phyloP scores from a whole-genome alignment of 2,113 vertebrate genomes.

The Leucosticte australis region DNA sequence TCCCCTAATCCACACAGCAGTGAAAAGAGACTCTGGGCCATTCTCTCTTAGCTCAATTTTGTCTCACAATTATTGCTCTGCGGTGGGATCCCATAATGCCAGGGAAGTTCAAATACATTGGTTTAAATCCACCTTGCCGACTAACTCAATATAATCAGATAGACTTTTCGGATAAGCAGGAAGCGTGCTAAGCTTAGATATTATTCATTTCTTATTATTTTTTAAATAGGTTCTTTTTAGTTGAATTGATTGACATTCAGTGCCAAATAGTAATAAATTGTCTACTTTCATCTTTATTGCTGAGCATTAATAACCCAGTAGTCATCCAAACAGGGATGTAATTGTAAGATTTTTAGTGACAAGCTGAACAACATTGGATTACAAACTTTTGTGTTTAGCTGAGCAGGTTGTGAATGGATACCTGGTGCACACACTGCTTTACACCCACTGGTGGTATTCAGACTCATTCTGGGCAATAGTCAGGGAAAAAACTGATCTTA shows the following conservation, averaged over 20 bases:
- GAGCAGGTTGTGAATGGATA: background rate
- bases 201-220: background rate
- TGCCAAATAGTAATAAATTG: slow-evolving; percentile 56
- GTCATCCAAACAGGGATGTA: background rate
- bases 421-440: background rate
- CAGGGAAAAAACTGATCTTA: background rate
- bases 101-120: background rate
- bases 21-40: background rate
- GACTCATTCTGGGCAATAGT: background rate
- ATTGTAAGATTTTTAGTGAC: slow-evolving; percentile 9
- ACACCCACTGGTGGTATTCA: background rate
- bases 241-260: slow-evolving; percentile 26
- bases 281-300: slow-evolving; percentile 47
- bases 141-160: background rate
- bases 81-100: background rate
- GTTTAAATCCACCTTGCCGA: background rate
- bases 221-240: slow-evolving; percentile 18
- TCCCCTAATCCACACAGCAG: background rate
- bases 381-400: background rate
- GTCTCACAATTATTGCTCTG: background rate
- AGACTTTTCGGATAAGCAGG: background rate
- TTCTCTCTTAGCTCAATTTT: background rate
- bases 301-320: slow-evolving; percentile 42
- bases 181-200: background rate
- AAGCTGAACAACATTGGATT: background rate